Evolutionary conservation across 2,888 invertebrate genomes (phyloP).

Genomic region (Gerris lacustris): DNA sequence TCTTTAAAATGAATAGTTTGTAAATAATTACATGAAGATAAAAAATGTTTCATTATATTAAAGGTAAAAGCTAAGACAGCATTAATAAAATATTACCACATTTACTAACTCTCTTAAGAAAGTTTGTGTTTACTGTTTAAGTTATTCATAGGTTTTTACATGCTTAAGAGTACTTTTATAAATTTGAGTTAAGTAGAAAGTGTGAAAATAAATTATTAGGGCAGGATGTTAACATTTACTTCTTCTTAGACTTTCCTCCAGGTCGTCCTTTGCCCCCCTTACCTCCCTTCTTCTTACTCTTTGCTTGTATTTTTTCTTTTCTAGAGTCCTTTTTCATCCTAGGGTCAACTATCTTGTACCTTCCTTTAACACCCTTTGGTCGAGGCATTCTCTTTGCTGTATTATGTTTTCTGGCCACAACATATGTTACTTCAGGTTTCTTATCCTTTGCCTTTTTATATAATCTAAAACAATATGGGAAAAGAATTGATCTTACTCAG

Average conservation of each 20-base stretch:
- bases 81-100: too few species aligned
- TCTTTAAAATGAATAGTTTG: too few species aligned
- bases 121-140: too few species aligned
- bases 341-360: slow-evolving; percentile 87
- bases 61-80: too few species aligned
- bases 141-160: too few species aligned
- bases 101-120: too few species aligned
- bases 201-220: neutral
- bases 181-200: too few species aligned
- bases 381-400: slow-evolving; percentile 62
- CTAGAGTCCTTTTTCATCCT: slow-evolving; percentile 89
- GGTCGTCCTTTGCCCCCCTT: slow-evolving; percentile 30
- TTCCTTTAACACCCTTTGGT: slow-evolving; percentile 81
- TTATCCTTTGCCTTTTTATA: slow-evolving; percentile 80
- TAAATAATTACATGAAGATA: too few species aligned
- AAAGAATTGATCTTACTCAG: neutral
- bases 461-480: slow-evolving; percentile 45
- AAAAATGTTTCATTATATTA: too few species aligned
- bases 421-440: slow-evolving; percentile 82
- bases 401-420: slow-evolving; percentile 80
- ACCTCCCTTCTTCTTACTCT: slow-evolving; percentile 34
- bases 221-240: slow-evolving; percentile 8
- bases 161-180: too few species aligned
- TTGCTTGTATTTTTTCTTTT: slow-evolving; percentile 43
- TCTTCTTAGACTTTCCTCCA: slow-evolving; percentile 16